Evolutionary conservation across 2,113 vertebrate genomes (phyloP).

Genomic region (Oreochromis niloticus): DNA sequence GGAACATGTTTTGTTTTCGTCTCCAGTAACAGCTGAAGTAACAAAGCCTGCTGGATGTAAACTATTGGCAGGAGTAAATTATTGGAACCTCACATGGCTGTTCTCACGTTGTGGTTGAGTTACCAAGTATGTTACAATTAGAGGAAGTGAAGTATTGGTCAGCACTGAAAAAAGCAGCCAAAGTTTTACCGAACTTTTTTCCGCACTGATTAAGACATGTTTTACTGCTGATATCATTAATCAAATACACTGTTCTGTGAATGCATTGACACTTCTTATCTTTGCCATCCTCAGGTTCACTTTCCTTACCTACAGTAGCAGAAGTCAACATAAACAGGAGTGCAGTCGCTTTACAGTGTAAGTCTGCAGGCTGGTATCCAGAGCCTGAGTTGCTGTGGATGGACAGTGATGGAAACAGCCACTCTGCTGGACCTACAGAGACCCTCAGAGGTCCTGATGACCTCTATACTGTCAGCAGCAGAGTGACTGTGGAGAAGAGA

Average conservation of each 20-base stretch:
- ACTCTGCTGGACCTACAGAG: background rate
- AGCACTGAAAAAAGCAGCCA: background rate
- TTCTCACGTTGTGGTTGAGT: background rate
- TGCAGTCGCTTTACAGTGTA: background rate
- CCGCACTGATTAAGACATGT: background rate
- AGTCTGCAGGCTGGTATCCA: background rate
- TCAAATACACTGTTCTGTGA: background rate
- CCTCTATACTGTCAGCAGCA: background rate
- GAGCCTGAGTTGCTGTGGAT: background rate
- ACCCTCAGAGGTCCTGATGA: background rate
- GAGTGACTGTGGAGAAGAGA: background rate
- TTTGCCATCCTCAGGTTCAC: background rate
- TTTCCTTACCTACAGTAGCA: background rate
- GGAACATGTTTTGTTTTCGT: background rate
- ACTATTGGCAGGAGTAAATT: background rate
- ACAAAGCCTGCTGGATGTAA: fast-evolving
- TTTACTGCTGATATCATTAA: background rate
- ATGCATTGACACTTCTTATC: fast-evolving
- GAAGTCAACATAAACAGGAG: background rate
- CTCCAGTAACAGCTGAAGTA: background rate
- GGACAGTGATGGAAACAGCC: background rate
- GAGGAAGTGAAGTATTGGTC: background rate
- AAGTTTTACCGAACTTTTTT: background rate
- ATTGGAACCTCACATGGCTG: background rate
- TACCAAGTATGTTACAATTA: background rate